Evolutionary conservation across 2,113 vertebrate species (phyloP), one percentile per base, ranked within the genome.

Genomic region (Brachyhypopomus gauderio): DNA sequence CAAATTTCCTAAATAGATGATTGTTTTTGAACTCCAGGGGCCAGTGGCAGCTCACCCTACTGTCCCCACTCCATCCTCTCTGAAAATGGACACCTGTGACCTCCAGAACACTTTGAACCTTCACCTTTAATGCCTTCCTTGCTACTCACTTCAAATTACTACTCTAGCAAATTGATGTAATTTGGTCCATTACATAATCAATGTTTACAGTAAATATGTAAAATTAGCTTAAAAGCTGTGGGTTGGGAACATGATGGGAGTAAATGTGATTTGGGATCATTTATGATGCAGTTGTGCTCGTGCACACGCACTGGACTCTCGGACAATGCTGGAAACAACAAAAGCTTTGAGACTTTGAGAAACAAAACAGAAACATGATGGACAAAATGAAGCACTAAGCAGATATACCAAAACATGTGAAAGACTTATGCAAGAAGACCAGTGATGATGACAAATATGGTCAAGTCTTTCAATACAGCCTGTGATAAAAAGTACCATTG

Each of bases 21-120:
- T 69, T 38, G 38, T 59, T 75, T 84, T 62, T 59, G 70, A 80
- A 55, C 63, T 56, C 73, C 23, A 14, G 34, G 78, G 83, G 78
- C 34, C 25, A 19, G 58, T 16, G 36, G 34, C 17, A 20, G 59
- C 55, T 70, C 62, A 70, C 79, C 55, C 22, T 78, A 81, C 66
- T 62, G 34, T 62, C 34, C 23, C 76, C 45, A 14, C 11, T 52
- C 45, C 45, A 52, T 77, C 63, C 55, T 77, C 52, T 41, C 79
- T 62, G 55, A 69, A 78, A 72, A 77, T 27, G 76, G 60, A 81
- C 83, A 84, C 79, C 79, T 81, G 79, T 81, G 83, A 84, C 83
- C 79, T 67, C 4, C 17, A 17, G 36, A 59, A 73, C 58, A 66
- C 81, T 69, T 67, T 81, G 52, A 84, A 69, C 71, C 69, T 70